Percentiles rank a stretch among this genome's conserved stretches.
Evolutionary conservation across 1,140 invertebrate genomes (phyloP).

Genomic region (Brachionus paranguensis): DNA sequence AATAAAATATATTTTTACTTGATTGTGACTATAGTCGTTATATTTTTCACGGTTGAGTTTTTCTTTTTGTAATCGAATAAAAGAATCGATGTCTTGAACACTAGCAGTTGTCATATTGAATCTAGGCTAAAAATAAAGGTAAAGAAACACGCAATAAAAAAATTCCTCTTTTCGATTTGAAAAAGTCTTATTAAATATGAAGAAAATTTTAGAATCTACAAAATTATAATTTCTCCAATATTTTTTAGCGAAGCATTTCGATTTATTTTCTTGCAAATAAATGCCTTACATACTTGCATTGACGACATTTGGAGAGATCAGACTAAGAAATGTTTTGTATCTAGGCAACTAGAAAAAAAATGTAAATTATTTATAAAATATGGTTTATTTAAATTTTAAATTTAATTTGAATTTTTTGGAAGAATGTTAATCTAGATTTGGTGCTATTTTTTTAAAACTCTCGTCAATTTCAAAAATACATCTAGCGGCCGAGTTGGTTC

Average conservation of each 20-base stretch:
- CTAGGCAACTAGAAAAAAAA: background rate
- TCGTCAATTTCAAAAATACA: background rate
- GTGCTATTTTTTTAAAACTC: background rate
- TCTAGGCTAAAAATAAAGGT: background rate
- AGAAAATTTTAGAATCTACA: background rate
- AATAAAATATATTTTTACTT: background rate
- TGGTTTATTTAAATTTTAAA: constrained; percentile 3
- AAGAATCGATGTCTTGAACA: constrained; percentile 31
- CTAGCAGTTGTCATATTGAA: constrained; percentile 27
- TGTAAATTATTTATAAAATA: background rate
- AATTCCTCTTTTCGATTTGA: background rate
- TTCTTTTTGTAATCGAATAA: constrained; percentile 38
- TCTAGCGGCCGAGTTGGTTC: too few relatives aligned
- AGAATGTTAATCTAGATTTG: background rate
- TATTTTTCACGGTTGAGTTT: constrained; percentile 24
- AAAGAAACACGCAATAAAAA: background rate
- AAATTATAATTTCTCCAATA: background rate
- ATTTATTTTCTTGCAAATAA: background rate
- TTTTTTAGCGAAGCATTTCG: background rate
- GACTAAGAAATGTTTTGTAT: constrained; percentile 9
- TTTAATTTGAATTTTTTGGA: background rate
- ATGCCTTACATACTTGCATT: constrained; percentile 28
- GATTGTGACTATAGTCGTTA: background rate
- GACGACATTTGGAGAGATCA: background rate
- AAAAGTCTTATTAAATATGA: background rate